Evolutionary conservation across 2,797 vertebrate species (phyloP).

Genomic region (Pseudopleuronectes americanus): DNA sequence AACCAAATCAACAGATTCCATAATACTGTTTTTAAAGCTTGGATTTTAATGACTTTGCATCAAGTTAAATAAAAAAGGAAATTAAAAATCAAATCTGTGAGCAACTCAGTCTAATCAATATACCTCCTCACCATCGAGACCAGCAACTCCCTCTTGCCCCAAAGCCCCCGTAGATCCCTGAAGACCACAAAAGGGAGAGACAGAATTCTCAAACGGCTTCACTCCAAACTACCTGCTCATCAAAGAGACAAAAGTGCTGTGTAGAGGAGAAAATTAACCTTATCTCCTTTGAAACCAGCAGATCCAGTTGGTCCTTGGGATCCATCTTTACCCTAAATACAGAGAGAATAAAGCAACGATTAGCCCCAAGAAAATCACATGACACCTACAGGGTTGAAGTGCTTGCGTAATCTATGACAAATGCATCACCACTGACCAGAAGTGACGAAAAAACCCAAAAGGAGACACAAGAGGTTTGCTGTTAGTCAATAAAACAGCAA

Average conservation of each 20-base stretch:
- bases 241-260: not conserved
- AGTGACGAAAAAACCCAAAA: not conserved
- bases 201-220: not conserved
- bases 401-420: not conserved
- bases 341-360: slow-evolving; percentile 7
- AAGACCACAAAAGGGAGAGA: slow-evolving; percentile 27
- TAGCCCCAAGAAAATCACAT: no score
- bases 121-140: slow-evolving; percentile 90
- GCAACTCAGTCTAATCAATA: slow-evolving; percentile 76
- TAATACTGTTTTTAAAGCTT: not conserved
- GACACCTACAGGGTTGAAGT: not conserved
- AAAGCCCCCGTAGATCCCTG: slow-evolving; percentile 77
- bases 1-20: not conserved
- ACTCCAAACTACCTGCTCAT: not conserved
- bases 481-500: not conserved
- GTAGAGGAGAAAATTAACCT: slow-evolving; percentile 64
- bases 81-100: slow-evolving; percentile 42
- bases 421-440: not conserved
- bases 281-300: slow-evolving; percentile 74
- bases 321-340: slow-evolving; percentile 82
- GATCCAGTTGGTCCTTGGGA: slow-evolving; percentile 68
- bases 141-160: slow-evolving; percentile 77
- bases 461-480: slow-evolving; percentile 4
- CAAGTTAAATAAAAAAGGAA: slow-evolving; percentile 7
- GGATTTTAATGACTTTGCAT: not conserved